A percentile compares a stretch with the other conserved stretches of the same genome.
phyloP scores from a whole-genome alignment of 2,888 invertebrate genomes.

The Nysson spinosus region DNA sequence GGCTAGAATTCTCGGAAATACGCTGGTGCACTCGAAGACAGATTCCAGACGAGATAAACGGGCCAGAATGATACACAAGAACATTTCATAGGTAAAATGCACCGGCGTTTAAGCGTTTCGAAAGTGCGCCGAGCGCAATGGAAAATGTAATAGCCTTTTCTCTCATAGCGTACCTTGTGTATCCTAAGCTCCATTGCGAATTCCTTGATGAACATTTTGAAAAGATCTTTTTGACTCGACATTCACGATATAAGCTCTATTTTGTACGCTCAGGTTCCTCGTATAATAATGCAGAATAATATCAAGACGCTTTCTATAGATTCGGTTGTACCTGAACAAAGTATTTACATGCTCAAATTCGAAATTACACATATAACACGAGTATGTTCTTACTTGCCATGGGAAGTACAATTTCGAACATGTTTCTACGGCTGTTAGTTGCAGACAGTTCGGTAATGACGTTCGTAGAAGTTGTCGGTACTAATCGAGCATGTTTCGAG shows the following conservation, averaged over 20 bases:
- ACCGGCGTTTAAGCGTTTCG: conserved; percentile 56
- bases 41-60: conserved; percentile 59
- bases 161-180: conserved; percentile 6
- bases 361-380: not conserved
- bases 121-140: conserved; percentile 36
- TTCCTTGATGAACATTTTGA: conserved; percentile 10
- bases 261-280: no score
- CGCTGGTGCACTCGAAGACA: conserved; percentile 39
- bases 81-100: conserved; percentile 57
- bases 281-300: no score
- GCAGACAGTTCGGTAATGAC: conserved; percentile 25
- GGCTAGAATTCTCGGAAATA: conserved; percentile 18
- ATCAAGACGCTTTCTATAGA: no score
- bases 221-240: conserved; percentile 7
- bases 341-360: no score
- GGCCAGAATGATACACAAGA: conserved; percentile 42
- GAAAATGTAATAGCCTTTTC: conserved; percentile 48
- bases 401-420: not conserved
- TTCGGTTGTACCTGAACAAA: no score
- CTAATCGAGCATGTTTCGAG: conserved; percentile 25
- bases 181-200: conserved; percentile 1
- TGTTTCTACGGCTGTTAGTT: conserved; percentile 6
- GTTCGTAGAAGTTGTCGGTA: conserved; percentile 44
- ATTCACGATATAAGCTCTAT: conserved; percentile 15
- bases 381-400: not conserved